Conservation (phyloP, 2,888 invertebrate species). For the Sinopyrophorus schimmeli region DNA sequence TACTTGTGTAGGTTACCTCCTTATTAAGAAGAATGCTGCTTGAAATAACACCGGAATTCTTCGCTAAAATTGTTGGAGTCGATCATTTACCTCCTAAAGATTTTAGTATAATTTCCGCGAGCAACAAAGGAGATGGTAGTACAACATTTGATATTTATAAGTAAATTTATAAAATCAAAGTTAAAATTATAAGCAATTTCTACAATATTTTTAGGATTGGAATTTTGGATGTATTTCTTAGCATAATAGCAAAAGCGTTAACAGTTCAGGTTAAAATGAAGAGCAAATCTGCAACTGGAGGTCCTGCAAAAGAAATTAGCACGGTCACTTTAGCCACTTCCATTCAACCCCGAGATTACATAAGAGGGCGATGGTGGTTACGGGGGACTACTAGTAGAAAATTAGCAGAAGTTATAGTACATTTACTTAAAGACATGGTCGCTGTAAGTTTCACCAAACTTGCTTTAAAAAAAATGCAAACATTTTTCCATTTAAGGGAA, state of each 20-base stretch:
- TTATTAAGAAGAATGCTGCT: conserved; percentile 84
- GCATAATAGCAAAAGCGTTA: conserved; percentile 88
- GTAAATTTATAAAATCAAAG: conserved; percentile 36
- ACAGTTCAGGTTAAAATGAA: conserved; percentile 80
- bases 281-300: conserved; percentile 54
- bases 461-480: not conserved
- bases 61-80: conserved; percentile 77
- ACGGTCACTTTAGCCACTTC: conserved; percentile 65
- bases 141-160: conserved; percentile 60
- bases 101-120: conserved; percentile 71
- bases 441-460: conserved; percentile 64
- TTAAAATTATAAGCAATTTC: not conserved
- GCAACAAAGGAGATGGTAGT: conserved; percentile 56
- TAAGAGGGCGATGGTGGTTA: conserved; percentile 78
- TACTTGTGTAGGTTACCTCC: conserved; percentile 70
- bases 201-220: conserved; percentile 62
- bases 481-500: conserved; percentile 65
- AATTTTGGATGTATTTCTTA: conserved; percentile 85
- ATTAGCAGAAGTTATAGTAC: conserved; percentile 85
- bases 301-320: conserved; percentile 57
- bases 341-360: conserved; percentile 62
- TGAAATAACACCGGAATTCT: conserved; percentile 83
- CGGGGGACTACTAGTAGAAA: conserved; percentile 81
- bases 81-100: conserved; percentile 72
- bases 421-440: conserved; percentile 89